Evolutionary conservation across 2,797 vertebrate species (phyloP), one percentile per base, ranked within the genome.

Genomic region (Sebastes steindachneri): DNA sequence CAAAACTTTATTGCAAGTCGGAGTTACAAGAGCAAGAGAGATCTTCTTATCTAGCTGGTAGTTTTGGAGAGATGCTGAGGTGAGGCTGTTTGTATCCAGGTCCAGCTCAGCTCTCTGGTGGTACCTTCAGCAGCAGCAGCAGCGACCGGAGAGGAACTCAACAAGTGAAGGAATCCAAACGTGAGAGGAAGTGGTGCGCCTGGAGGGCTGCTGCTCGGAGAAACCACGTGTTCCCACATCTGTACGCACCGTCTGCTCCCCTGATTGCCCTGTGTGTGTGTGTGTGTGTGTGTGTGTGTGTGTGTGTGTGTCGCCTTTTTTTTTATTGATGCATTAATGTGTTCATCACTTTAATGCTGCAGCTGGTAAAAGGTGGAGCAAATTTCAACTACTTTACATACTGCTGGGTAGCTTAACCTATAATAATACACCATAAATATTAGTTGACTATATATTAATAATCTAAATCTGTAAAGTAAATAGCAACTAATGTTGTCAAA

Each of bases 151-250:
- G 87, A 90, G 85, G 66, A 85, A 82, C 75, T 85, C 70, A 45
- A 76, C 84, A 80, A 84, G 70, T 62, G 58, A 66, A 86, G 77
- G 67, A 89, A 80, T 88, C 86, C 86, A 82, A 87, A 93, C 82
- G 67, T 90, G 86, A 90, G 86, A 94, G 93, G 94, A 95, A 92
- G 93, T 87, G 83, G 77, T 23, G 90, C 82, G 85, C 80, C 92
- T 74, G 88, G 23, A 85, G 86, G 87, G 86, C 91, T 92, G 91
- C 90, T 81, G 91, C 90, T 81, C 51, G 83, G 79, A 82, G 84
- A 89, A 90, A 95, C 94, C 95, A 95, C 95, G 95, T 96, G 95
- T 86, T 94, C 94, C 93, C 88, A 93, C 94, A 94, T 95, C 88
- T 93, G 92, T 83, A 68, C 80, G 81, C 90, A 89, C 76, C 80